Conservation (phyloP, 2,888 invertebrate species). For the Napeogenes sylphis region DNA sequence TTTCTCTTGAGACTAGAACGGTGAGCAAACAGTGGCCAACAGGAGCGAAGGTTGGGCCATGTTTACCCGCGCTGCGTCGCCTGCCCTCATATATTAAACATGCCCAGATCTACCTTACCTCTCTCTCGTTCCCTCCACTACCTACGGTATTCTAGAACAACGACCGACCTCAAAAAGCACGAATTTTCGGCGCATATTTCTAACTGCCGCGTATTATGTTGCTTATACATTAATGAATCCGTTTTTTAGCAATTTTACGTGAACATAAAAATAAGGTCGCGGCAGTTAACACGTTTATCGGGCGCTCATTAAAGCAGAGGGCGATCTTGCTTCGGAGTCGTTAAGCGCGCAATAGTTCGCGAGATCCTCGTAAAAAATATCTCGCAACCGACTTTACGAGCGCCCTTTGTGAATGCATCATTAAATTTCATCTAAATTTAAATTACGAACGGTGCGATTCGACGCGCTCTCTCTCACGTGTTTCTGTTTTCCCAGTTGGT, state of each 20-base stretch:
- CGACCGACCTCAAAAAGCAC: slow-evolving; percentile 36
- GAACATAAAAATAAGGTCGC: slow-evolving; percentile 76
- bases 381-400: slow-evolving; percentile 77
- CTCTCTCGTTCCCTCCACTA: slow-evolving; percentile 40
- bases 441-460: slow-evolving; percentile 73
- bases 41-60: slow-evolving; percentile 67
- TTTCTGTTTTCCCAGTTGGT: slow-evolving; percentile 76
- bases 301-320: slow-evolving; percentile 77
- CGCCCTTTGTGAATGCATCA: slow-evolving; percentile 77
- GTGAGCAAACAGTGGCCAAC: slow-evolving; percentile 70
- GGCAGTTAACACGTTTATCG: slow-evolving; percentile 78
- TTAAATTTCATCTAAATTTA: slow-evolving; percentile 79
- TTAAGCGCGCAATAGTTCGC: slow-evolving; percentile 79
- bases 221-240: slow-evolving; percentile 68
- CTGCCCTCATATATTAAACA: slow-evolving; percentile 77
- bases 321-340: slow-evolving; percentile 78
- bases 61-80: slow-evolving; percentile 73
- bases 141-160: slow-evolving; percentile 33
- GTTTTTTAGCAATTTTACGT: slow-evolving; percentile 75
- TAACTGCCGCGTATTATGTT: slow-evolving; percentile 32
- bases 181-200: slow-evolving; percentile 34
- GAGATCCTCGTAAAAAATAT: slow-evolving; percentile 78
- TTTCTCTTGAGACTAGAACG: slow-evolving; percentile 75
- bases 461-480: slow-evolving; percentile 72
- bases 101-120: slow-evolving; percentile 58